A percentile compares a stretch with the other conserved stretches of the same genome.
phyloP scores from a whole-genome alignment of 2,888 invertebrate species.

The Syrphus vitripennis region DNA sequence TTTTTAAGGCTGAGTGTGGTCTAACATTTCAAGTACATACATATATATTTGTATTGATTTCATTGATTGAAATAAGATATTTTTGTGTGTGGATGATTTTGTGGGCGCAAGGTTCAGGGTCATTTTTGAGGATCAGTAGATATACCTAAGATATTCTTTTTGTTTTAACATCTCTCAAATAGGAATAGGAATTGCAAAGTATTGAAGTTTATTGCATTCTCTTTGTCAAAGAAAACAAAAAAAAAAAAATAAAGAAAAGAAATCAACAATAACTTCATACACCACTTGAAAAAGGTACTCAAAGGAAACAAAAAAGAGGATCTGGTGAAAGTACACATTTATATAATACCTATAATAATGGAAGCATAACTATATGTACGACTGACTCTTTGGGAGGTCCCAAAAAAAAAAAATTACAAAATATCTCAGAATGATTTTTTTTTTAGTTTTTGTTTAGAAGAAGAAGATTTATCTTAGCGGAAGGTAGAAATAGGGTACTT shows the following conservation, averaged over 20 bases:
- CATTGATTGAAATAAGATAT: slow-evolving; percentile 64
- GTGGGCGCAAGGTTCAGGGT: slow-evolving; percentile 25
- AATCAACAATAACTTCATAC: slow-evolving; percentile 6
- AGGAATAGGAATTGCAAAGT: background rate
- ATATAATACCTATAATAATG: background rate
- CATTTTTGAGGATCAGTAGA: background rate
- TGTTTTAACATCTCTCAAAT: background rate
- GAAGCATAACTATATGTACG: slow-evolving; percentile 10
- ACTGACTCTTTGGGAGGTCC: slow-evolving; percentile 54
- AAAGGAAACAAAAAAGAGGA: slow-evolving; percentile 49
- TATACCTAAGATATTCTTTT: background rate
- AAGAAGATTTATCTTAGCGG: slow-evolving; percentile 36
- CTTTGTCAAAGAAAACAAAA: slow-evolving; percentile 4
- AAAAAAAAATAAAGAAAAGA: background rate
- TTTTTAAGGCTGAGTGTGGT: slow-evolving; percentile 41
- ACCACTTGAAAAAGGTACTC: slow-evolving; percentile 52
- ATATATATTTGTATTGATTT: slow-evolving; percentile 49
- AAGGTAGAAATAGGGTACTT: background rate
- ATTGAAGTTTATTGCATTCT: slow-evolving; percentile 41
- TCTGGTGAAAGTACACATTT: slow-evolving; percentile 13
- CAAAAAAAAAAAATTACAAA: background rate
- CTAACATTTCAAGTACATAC: background rate
- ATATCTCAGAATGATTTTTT: slow-evolving; percentile 25
- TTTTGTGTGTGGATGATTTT: slow-evolving; percentile 10
- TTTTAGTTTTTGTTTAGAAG: background rate